Evolutionary conservation across 2,113 vertebrate species (phyloP), one percentile per base, ranked within the genome.

Genomic region (Erythrocercus mccallii): DNA sequence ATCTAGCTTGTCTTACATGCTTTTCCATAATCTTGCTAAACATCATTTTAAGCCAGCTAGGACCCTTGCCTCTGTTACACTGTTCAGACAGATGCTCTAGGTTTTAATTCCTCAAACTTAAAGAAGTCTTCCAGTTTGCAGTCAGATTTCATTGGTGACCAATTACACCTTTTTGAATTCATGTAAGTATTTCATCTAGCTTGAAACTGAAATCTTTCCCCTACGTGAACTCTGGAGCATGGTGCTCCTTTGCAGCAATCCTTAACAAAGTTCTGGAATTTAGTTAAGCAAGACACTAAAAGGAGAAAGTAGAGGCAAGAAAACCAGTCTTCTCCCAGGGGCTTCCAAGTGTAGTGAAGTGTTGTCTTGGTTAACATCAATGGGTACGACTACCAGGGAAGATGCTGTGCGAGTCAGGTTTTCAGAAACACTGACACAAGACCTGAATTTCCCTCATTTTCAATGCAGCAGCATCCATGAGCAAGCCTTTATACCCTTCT

Each of bases 321-420:
- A 71, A 71, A 44, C 12, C 18, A 54, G 25, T 45, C 44, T 24
- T 69, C 35, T 60, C 40, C 45, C 22, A 69, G 38, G 44, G 57
- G 6, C 22, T 80, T 54, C 30, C 21, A 60, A 24, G 40, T 1
- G 3, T 33, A 13, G 16, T 15, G 27, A n/a, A 53, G 5, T 10
- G 35, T 58, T 64, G 40, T 15, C 24, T 73, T 47, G 12, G 15
- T 66, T 62, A 40, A n/a, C 14, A 21, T 24, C 56, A 30, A 3
- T 31, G 47, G 16, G 28, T 53, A n/a, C 0, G 0, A 33, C 21
- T 27, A 7, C 6, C 0, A 0, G 48, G 57, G 21, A 65, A 76
- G 62, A 50, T 33, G 44, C 33, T 31, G 24, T 54, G 21, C 40
- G 35, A 42, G 18, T 48, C 64, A 60, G 15, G 33, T 37, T 71